Percentiles rank a stretch among this genome's conserved stretches.
Conservation (phyloP, 2,888 invertebrate species). For the Bellardia pandia region DNA sequence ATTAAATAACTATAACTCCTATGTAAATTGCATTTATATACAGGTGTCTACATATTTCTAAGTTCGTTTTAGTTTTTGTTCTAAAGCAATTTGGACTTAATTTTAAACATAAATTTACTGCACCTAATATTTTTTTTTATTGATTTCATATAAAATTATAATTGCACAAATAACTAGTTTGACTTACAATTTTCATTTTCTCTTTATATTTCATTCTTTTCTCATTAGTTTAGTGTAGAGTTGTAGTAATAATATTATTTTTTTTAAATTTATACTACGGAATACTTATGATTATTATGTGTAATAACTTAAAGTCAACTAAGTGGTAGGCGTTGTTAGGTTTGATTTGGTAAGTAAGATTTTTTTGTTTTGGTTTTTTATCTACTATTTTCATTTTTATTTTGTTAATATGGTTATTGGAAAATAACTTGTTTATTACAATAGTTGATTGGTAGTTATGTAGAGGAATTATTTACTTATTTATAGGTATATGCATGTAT, state of each 20-base stretch:
- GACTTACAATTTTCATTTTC: conserved; percentile 69
- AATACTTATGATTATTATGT: conserved; percentile 23
- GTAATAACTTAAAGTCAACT: conserved; percentile 39
- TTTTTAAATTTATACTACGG: conserved; percentile 32
- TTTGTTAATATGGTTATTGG: neutral
- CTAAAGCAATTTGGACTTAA: conserved; percentile 61
- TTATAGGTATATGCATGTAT: neutral
- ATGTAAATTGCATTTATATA: conserved; percentile 66
- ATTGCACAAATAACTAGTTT: conserved; percentile 72
- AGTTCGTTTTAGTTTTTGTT: neutral
- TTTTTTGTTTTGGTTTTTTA: neutral
- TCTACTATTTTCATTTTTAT: conserved; percentile 13
- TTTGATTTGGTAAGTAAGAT: neutral
- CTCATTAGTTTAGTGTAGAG: neutral
- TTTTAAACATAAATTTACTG: conserved; percentile 52
- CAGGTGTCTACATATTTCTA: conserved; percentile 62
- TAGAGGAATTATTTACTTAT: neutral
- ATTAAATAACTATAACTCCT: conserved; percentile 51
- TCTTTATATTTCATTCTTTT: conserved; percentile 25
- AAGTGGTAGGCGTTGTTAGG: neutral
- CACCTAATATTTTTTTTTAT: conserved; percentile 49
- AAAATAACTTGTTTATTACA: conserved; percentile 60
- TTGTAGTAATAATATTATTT: conserved; percentile 72
- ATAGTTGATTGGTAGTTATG: conserved; percentile 32
- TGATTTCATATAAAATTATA: conserved; percentile 60